Evolutionary conservation across 1,140 invertebrate genomes (phyloP), one percentile per base, ranked within the genome.

Genomic region (Stegodyphus dumicola): DNA sequence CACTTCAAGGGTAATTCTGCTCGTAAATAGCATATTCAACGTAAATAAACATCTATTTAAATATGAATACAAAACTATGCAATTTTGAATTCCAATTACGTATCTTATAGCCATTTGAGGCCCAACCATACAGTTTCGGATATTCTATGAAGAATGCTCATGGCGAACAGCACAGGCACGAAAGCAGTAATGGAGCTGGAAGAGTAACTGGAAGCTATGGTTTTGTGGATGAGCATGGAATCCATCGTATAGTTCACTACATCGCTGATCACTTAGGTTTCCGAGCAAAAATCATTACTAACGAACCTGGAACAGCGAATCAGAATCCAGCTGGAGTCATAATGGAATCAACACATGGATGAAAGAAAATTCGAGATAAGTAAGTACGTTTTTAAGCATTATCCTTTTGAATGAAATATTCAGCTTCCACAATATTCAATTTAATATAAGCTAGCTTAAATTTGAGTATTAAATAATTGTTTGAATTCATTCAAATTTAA

Each of bases 221-320:
- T 1, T 69, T 79, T 52, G 73, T 73, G n/a, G 85, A 86, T 56
- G 85, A 65, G 7, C 18, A 18, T 0, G 85, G 85, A 56, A 75
- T 75, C 54, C 51, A 64, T 9, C 11, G 85, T 13, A 69, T 64
- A 9, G 85, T 86, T 49, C 18, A 86, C 13, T 84, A 84, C 71
- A 48, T 74, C 15, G 80, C 80, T 13, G 80, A 74, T 10, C 56
- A 66, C 71, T 6, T 18, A 0, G 80, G 80, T 7, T 84, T 75
- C 80, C 11, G 80, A 65, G 80, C 80, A 7, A 73, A 87, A 52
- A 33, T 87, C 7, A 64, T 87, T 13, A 87, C 80, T 7, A 87
- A 87, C 49, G 86, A 86, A 66, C 86, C 73, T n/a, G 86, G 80
- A 71, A 87, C 86, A 9, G 52, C 64, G 9, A 85, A 49, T 33